Conservation (phyloP, 1,140 invertebrate genomes). For the Holotrichia oblita region DNA sequence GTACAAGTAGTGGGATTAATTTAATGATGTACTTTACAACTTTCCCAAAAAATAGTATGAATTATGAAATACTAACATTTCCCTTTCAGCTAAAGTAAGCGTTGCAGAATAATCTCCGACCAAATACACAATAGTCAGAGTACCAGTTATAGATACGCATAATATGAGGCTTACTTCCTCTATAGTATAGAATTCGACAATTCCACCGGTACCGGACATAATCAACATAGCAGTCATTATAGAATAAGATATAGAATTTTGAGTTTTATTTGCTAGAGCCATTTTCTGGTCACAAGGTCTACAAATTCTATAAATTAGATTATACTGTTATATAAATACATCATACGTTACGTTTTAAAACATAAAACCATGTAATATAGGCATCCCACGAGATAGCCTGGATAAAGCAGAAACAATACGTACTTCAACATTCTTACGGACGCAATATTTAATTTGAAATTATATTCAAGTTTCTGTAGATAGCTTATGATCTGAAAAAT, state of each 20-base stretch:
- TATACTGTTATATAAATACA: neutral
- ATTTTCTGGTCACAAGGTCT: constrained; percentile 20
- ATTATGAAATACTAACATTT: constrained; percentile 40
- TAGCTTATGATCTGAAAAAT: constrained; percentile 16
- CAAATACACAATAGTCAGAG: constrained; percentile 48
- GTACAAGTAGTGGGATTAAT: too few species aligned
- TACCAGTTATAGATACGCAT: constrained; percentile 45
- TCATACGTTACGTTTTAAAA: constrained; percentile 35
- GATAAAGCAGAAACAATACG: constrained; percentile 42
- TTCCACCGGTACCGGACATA: constrained; percentile 27
- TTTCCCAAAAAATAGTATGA: too few species aligned
- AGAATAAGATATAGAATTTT: neutral
- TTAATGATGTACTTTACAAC: too few species aligned
- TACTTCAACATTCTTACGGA: constrained; percentile 45
- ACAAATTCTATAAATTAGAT: neutral
- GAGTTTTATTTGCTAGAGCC: constrained; percentile 33
- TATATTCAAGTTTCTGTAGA: constrained; percentile 30
- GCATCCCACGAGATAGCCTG: constrained; percentile 44
- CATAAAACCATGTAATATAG: constrained; percentile 45
- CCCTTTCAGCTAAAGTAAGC: constrained; percentile 44
- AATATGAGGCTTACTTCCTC: constrained; percentile 39
- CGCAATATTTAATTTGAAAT: constrained; percentile 44
- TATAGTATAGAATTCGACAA: constrained; percentile 26
- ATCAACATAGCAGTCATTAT: constrained; percentile 41
- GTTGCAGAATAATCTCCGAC: constrained; percentile 50